Base-by-base conservation (phyloP, 2,888 invertebrate species). In the Sphecodes monilicornis region DNA sequence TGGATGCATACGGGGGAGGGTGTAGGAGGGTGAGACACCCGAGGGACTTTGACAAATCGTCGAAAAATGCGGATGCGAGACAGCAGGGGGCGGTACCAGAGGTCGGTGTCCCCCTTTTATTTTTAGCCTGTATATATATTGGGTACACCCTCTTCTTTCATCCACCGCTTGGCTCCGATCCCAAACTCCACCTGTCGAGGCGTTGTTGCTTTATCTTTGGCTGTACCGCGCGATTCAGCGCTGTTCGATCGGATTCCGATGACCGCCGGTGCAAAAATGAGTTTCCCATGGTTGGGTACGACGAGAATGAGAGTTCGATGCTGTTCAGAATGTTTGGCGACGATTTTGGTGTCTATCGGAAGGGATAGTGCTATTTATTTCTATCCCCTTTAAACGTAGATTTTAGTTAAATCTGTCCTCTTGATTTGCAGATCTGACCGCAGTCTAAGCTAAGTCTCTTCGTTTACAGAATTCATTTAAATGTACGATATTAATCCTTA, bases 21-120 rank as follows among this genome's bases (percentile, higher is more conserved):
- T 64, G 18, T 16, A 29, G 32, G 64, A 18, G 64, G 8, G 64
- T 18, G 64, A 32, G 46, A 18, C 18, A 54, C 86, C 82, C 88
- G 86, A 84, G 88, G 86, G 93, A 93, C 93, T 93, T 93, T 93
- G 93, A 94, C 92, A 94, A 93, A 93, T 93, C 91, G 94, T 92
- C 89, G 92, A 92, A 92, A 92, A 92, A 92, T 92, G 91, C 90
- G 89, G 85, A 85, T 83, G 84, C 82, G 83, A 86, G 88, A 84
- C 79, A 77, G 83, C 78, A 72, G 84, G 81, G 77, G 82, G 84
- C 74, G 86, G 85, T 64, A 76, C 78, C 78, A 57, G 80, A 84
- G 86, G 77, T 86, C 78, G 86, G 72, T 81, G 83, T 84, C 76
- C 82, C 77, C 83, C 69, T 88, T 84, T 22, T 85, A n/a, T 87